Percentiles rank a stretch among this genome's conserved stretches.
Conservation (phyloP, 1,140 invertebrate genomes). For the Ectropis grisescens region DNA sequence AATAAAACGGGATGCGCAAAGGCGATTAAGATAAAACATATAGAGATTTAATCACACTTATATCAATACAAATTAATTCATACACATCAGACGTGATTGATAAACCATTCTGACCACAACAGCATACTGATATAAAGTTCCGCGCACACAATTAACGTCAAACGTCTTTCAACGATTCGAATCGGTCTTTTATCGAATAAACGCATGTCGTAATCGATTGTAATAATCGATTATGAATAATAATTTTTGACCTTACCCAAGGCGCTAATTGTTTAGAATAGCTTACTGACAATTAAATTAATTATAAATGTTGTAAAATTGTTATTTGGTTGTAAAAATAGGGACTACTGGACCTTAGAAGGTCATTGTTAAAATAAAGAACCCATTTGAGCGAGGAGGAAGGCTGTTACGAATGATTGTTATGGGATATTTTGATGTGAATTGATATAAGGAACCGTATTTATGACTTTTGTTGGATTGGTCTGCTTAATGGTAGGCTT, state of each 20-base stretch:
- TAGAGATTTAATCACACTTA: not conserved
- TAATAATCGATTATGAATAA: constrained; percentile 43
- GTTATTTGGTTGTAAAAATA: constrained; percentile 9
- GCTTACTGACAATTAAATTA: constrained; percentile 41
- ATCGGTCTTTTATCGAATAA: constrained; percentile 38
- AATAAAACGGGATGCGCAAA: too few species aligned
- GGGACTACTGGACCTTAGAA: constrained; percentile 19
- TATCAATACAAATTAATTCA: not conserved
- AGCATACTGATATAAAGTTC: too few species aligned
- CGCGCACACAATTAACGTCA: not conserved
- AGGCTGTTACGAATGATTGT: too few species aligned
- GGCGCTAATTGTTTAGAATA: constrained; percentile 38
- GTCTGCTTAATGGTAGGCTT: too few species aligned
- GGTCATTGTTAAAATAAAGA: too few species aligned
- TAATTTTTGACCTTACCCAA: constrained; percentile 49
- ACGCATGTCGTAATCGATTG: constrained; percentile 33
- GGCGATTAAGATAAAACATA: too few species aligned
- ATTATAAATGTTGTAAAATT: constrained; percentile 38
- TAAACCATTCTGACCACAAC: too few species aligned
- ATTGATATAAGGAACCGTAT: too few species aligned
- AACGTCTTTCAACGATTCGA: constrained; percentile 33
- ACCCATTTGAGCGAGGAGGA: too few species aligned
- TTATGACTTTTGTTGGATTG: too few species aligned
- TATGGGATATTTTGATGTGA: too few species aligned
- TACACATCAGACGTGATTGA: too few species aligned